These are phyloP conservation scores for Argyra leucocephala DNA, from an alignment of 2,888 invertebrate species.

Conservation along the genomic window DNA sequence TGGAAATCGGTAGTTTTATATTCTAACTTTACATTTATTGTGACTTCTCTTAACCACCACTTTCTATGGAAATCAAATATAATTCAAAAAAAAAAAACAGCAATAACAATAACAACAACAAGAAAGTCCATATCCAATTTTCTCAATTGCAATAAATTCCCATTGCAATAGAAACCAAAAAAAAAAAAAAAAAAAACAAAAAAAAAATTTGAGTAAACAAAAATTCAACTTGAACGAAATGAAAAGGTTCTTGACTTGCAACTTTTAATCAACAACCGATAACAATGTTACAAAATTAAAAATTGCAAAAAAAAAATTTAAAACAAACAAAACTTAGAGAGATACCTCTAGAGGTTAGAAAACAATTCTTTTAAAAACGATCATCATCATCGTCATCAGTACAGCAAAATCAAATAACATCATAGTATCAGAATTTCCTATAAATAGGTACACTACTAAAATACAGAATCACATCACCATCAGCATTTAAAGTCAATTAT, in stretches of 20 bases:
- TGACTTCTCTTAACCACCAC: neutral
- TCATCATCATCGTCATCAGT: neutral
- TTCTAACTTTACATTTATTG: neutral
- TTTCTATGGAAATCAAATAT: neutral
- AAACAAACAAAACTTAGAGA: neutral
- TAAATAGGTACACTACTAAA: neutral
- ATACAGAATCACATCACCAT: neutral
- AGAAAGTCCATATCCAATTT: neutral
- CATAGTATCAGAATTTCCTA: neutral
- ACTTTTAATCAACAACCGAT: neutral
- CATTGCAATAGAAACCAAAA: neutral
- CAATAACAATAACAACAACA: neutral
- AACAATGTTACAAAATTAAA: neutral
- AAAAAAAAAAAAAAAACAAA: neutral
- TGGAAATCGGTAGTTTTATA: neutral
- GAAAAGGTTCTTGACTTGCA: conserved; percentile 5
- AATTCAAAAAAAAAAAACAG: neutral
- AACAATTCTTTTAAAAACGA: neutral
- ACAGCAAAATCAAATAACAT: neutral
- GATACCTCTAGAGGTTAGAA: conserved; percentile 1
- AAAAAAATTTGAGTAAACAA: neutral
- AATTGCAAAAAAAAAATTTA: neutral
- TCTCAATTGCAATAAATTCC: neutral
- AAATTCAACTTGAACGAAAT: neutral
- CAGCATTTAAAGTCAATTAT: neutral